Conservation (phyloP, 2,113 vertebrate genomes). For the Clarias batrachus region DNA sequence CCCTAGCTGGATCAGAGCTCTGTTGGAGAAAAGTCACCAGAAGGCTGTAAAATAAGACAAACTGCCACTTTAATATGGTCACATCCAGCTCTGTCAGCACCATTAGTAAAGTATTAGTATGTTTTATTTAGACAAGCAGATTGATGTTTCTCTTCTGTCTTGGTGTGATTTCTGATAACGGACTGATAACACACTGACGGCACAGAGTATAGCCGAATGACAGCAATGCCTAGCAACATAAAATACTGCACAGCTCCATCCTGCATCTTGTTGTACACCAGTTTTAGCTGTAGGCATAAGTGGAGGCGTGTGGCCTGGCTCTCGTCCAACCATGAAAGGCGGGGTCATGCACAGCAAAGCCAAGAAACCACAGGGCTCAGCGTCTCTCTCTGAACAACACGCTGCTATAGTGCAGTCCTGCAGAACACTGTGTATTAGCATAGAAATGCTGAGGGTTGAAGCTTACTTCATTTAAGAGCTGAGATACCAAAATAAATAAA, state of each 20-base stretch:
- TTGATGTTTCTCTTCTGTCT: background rate
- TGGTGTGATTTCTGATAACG: slow-evolving; percentile 3
- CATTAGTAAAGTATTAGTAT: background rate
- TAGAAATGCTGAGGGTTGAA: background rate
- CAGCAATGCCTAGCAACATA: slow-evolving; percentile 32
- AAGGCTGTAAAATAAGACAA: background rate
- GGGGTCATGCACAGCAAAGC: background rate
- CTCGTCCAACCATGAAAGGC: slow-evolving; percentile 14
- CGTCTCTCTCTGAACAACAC: slow-evolving; percentile 1
- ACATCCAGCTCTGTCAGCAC: background rate
- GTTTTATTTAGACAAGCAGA: background rate
- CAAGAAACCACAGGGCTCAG: slow-evolving; percentile 19
- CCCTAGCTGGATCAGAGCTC: background rate
- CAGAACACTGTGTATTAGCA: background rate
- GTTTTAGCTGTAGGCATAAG: slow-evolving; percentile 12
- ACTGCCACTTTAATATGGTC: background rate
- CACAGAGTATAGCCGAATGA: background rate
- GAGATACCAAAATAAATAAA: background rate
- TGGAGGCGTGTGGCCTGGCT: slow-evolving; percentile 2
- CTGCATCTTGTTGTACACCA: background rate
- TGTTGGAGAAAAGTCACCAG: background rate
- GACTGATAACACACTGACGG: background rate
- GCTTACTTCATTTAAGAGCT: background rate
- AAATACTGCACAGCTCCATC: slow-evolving; percentile 18
- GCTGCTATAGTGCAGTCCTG: background rate